A percentile compares a stretch with the other conserved stretches of the same genome.
Conservation (phyloP, 2,888 invertebrate genomes). For the Drosophila koepferae region DNA sequence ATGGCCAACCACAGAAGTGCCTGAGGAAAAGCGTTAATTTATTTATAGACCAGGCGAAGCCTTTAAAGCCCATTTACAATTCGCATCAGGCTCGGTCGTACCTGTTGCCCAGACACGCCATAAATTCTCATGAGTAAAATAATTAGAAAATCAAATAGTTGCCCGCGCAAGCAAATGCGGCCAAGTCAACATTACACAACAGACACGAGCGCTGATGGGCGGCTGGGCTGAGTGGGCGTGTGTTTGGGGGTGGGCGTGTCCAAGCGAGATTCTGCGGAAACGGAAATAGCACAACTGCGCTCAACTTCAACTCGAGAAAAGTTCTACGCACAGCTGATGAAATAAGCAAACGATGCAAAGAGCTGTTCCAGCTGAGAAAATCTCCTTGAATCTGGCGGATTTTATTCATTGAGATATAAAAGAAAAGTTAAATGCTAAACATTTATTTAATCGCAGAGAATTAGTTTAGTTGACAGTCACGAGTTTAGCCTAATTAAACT, state of each 20-base stretch:
- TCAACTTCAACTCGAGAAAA: constrained; percentile 47
- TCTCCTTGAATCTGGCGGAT: neutral
- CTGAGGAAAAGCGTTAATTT: constrained; percentile 46
- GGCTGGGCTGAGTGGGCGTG: too few relatives aligned
- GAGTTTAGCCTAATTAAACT: neutral
- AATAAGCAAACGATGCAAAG: neutral
- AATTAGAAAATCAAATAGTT: constrained; percentile 79
- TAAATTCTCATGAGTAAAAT: constrained; percentile 78
- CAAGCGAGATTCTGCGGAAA: neutral
- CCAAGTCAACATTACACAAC: neutral
- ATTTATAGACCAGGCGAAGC: constrained; percentile 53
- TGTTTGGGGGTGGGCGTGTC: neutral
- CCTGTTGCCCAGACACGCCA: constrained; percentile 70
- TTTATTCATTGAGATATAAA: neutral
- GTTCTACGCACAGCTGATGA: constrained; percentile 1
- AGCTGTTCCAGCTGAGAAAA: constrained; percentile 10
- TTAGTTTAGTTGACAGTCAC: neutral
- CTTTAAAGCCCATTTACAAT: constrained; percentile 22
- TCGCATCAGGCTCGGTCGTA: constrained; percentile 25
- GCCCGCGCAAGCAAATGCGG: constrained; percentile 7
- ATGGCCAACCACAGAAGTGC: neutral
- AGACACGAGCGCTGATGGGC: neutral
- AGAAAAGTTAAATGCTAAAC: neutral
- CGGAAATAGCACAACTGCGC: constrained; percentile 56
- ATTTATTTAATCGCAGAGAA: neutral